A percentile compares a stretch with the other conserved stretches of the same genome.
These are phyloP conservation scores for Adoxophyes honmai DNA, from an alignment of 1,140 invertebrate species.

Conservation along the genomic window DNA sequence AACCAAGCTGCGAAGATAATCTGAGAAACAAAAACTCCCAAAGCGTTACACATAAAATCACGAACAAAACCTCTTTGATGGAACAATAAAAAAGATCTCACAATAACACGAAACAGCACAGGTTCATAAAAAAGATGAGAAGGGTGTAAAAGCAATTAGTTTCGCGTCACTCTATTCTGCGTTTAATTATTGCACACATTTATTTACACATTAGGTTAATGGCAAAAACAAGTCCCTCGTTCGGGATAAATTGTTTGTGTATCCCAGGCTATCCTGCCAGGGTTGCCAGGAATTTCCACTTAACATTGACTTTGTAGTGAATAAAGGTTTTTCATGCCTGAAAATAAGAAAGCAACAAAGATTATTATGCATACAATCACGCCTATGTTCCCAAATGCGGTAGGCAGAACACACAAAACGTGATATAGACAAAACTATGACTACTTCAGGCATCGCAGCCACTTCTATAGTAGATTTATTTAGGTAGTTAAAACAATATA, in stretches of 20 bases:
- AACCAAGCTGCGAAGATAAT: too few relatives aligned
- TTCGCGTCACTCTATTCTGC: slow-evolving; percentile 43
- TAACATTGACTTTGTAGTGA: too few relatives aligned
- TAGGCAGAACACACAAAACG: too few relatives aligned
- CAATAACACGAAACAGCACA: background rate
- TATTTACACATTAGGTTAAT: slow-evolving; percentile 70
- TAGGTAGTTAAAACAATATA: too few relatives aligned
- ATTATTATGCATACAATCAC: too few relatives aligned
- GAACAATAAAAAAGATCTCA: background rate
- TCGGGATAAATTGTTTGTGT: slow-evolving; percentile 58
- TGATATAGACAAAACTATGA: too few relatives aligned
- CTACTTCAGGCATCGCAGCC: too few relatives aligned
- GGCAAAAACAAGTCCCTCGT: slow-evolving; percentile 60
- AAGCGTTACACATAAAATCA: background rate
- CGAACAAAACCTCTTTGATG: background rate
- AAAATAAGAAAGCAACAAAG: too few relatives aligned
- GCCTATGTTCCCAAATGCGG: too few relatives aligned
- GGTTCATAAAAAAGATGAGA: slow-evolving; percentile 31
- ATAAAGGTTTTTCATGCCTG: too few relatives aligned
- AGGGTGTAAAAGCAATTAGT: slow-evolving; percentile 56
- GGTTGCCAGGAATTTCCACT: background rate
- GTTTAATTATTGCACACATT: slow-evolving; percentile 68
- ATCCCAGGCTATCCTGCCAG: slow-evolving; percentile 21
- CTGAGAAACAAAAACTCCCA: too few relatives aligned
- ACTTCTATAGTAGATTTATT: too few relatives aligned